Base-by-base conservation (phyloP, 2,113 vertebrate species). In the Chaetodon trifascialis region DNA sequence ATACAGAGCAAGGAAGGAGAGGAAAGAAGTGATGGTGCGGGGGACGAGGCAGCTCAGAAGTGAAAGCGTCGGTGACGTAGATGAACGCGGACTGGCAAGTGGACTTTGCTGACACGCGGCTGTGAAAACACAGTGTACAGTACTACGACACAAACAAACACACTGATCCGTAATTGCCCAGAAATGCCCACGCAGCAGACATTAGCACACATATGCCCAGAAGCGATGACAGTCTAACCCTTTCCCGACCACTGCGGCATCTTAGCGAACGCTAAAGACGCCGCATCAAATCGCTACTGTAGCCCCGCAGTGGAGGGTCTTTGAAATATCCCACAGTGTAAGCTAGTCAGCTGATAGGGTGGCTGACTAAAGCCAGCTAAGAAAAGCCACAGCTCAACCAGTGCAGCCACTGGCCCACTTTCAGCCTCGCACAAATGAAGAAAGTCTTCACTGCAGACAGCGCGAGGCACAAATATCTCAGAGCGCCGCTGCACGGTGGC, bases 361-460 rank as follows among this genome's bases (percentile, higher is more conserved):
- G 66, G 83, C 85, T 83, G 89, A 84, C 82, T 92, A 84, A 86
- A 91, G 80, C 86, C 85, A 52, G 75, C 86, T 79, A 88, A 89
- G 85, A 88, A 89, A 88, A 90, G 86, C 88, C 59, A 51, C 66
- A 42, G 86, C 89, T 91, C 78, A 84, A 73, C 78, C 66, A 68
- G 66, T 73, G 66, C 76, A 88, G 88, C 77, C 58, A 46, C 77
- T 92, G 92, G 90, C 92, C 92, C 90, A 90, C 88, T 91, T 93
- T 92, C 82, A 86, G 88, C 71, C 70, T 56, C 21, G 42, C 82
- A 69, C 82, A 69, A 79, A 79, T 47, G 55, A 84, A 86, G 58
- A 78, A 73, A 77, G 65, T 54, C 79, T 56, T 52, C 38, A 30
- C 58, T 54, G 7, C 65, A 68, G 78, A 58, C 79, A 80, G 68